These are phyloP conservation scores for Achatina immaculata DNA, from an alignment of 1,140 invertebrate genomes.

Conservation along the genomic window DNA sequence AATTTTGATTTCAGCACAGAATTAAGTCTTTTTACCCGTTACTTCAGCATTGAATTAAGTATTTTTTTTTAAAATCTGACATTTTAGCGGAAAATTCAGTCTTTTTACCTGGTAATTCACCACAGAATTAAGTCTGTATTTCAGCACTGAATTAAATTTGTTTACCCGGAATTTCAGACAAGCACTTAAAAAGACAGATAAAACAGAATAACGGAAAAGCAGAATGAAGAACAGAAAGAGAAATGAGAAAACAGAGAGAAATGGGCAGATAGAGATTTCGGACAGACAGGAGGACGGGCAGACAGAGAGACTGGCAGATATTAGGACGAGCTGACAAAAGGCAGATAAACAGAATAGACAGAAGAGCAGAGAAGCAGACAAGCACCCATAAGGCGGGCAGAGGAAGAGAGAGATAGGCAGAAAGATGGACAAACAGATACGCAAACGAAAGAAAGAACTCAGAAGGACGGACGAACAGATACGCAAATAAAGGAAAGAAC, in stretches of 20 bases:
- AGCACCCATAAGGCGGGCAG: not conserved
- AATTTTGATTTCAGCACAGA: too few relatives aligned
- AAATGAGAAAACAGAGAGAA: not conserved
- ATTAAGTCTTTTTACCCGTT: too few relatives aligned
- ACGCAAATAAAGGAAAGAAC: not conserved
- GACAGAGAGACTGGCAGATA: not conserved
- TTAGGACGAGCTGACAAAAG: not conserved
- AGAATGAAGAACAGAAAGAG: not conserved
- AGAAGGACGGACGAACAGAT: not conserved
- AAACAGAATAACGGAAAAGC: not conserved
- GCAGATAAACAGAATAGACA: constrained; percentile 10
- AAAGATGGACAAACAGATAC: not conserved
- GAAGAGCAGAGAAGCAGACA: constrained; percentile 10
- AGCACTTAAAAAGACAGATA: too few relatives aligned
- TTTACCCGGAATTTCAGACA: too few relatives aligned
- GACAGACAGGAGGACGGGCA: not conserved
- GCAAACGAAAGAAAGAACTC: not conserved
- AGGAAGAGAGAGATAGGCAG: constrained; percentile 1
- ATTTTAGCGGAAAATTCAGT: too few relatives aligned
- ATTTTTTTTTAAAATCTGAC: too few relatives aligned
- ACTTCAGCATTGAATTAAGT: too few relatives aligned
- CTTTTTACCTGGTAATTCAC: too few relatives aligned
- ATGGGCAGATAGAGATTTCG: not conserved
- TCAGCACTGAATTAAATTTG: too few relatives aligned
- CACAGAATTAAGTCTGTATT: too few relatives aligned